Conservation (phyloP, 2,797 vertebrate species). For the Sebastes oblongus region DNA sequence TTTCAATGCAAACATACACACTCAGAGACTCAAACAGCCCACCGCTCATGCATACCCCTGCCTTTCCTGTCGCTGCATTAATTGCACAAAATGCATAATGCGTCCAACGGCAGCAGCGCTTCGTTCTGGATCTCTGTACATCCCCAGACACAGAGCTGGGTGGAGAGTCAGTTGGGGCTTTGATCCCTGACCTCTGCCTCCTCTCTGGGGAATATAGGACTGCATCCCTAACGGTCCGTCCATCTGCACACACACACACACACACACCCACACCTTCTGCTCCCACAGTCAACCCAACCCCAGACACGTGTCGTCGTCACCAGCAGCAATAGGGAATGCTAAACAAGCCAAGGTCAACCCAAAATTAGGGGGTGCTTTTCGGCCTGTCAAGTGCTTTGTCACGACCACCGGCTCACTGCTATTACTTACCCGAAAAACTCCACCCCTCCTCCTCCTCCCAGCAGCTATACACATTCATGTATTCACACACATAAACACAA, state of each 20-base stretch:
- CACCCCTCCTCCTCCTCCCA: constrained; percentile 6
- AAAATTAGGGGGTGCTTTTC: constrained; percentile 62
- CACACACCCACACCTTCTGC: constrained; percentile 11
- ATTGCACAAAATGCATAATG: constrained; percentile 73
- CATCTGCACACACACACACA: constrained; percentile 67
- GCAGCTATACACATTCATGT: not conserved
- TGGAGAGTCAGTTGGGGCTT: constrained; percentile 56
- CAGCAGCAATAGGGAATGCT: constrained; percentile 50
- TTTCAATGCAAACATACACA: constrained; percentile 1
- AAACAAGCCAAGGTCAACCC: constrained; percentile 71
- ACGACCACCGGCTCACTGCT: constrained; percentile 48
- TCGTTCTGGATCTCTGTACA: constrained; percentile 43
- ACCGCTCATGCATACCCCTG: constrained; percentile 15
- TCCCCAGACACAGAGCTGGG: constrained; percentile 55
- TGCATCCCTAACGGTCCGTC: constrained; percentile 71
- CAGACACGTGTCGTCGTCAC: constrained; percentile 70
- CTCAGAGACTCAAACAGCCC: constrained; percentile 14
- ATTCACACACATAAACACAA: constrained; percentile 42
- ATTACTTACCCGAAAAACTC: constrained; percentile 35
- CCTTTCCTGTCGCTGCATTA: constrained; percentile 54
- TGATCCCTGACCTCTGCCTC: constrained; percentile 71
- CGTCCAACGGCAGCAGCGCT: constrained; percentile 26
- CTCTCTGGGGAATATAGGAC: constrained; percentile 58
- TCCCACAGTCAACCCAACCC: constrained; percentile 29
- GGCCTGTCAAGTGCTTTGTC: constrained; percentile 73